phyloP scores from a whole-genome alignment of 2,113 vertebrate genomes.

The Mesoclemmys tuberculata region DNA sequence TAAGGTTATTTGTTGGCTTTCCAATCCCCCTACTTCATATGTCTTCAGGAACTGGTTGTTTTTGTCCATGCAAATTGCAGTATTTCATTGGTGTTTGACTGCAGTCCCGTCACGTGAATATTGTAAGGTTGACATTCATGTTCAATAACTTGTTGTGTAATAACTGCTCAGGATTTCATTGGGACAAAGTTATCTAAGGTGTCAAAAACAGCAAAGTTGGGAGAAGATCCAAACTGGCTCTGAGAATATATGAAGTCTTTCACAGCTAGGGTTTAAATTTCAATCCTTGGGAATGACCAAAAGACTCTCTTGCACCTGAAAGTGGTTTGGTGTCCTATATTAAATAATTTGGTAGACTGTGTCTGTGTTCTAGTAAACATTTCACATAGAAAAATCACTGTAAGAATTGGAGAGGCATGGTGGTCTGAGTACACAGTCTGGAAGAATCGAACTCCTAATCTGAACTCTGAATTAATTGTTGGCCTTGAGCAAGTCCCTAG shows the following conservation, averaged over 20 bases:
- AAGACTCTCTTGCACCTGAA: not conserved
- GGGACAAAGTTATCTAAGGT: not conserved
- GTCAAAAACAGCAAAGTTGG: not conserved
- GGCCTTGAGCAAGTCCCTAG: not conserved
- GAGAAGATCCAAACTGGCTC: not conserved
- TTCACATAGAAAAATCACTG: not conserved
- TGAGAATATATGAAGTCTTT: not conserved
- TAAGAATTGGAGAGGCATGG: not conserved
- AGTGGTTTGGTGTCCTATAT: not conserved
- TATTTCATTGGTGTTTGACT: not conserved
- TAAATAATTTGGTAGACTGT: not conserved
- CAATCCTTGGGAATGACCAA: not conserved
- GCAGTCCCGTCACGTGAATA: not conserved
- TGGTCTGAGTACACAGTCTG: not conserved
- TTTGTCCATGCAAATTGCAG: not conserved
- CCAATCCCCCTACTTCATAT: not conserved
- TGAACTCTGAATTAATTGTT: not conserved
- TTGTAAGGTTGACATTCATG: not conserved
- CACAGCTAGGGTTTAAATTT: not conserved
- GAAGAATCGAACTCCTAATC: not conserved
- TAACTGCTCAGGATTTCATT: not conserved
- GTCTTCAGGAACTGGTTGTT: not conserved
- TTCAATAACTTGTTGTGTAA: not conserved
- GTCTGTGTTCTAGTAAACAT: not conserved
- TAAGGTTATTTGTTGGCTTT: not conserved